Percentiles rank a stretch among this genome's conserved stretches.
phyloP scores from a whole-genome alignment of 2,797 vertebrate species.

The Cyclura pinguis region DNA sequence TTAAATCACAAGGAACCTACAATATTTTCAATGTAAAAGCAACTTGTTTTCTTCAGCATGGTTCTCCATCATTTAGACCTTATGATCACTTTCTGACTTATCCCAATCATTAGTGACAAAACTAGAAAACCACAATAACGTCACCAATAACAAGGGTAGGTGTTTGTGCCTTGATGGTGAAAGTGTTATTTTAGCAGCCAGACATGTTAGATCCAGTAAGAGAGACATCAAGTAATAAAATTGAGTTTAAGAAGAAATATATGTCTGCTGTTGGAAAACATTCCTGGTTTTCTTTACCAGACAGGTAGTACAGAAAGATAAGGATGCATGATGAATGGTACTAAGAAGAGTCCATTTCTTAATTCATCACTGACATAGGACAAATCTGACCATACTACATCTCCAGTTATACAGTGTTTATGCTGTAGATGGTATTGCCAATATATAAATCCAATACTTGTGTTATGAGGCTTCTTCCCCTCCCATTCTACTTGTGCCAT shows the following conservation, averaged over 20 bases:
- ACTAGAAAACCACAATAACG: too few species aligned
- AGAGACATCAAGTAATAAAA: neutral
- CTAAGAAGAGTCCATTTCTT: neutral
- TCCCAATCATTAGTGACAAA: too few species aligned
- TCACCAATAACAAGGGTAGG: too few species aligned
- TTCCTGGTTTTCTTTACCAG: slow-evolving; percentile 4
- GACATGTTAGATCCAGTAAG: neutral
- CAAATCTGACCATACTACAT: neutral
- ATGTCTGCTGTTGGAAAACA: neutral
- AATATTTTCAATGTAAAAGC: too few species aligned
- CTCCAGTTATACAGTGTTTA: neutral
- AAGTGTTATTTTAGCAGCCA: neutral
- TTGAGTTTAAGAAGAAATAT: neutral
- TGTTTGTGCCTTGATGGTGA: neutral
- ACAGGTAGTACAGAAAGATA: neutral
- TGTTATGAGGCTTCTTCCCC: neutral
- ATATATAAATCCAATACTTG: neutral
- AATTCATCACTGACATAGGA: neutral
- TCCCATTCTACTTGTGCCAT: neutral
- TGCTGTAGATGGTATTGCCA: neutral
- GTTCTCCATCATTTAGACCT: too few species aligned
- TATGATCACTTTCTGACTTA: too few species aligned
- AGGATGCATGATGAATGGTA: neutral
- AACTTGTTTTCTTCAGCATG: too few species aligned
- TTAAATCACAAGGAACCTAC: too few species aligned